Evolutionary conservation across 1,140 invertebrate species (phyloP).

Genomic region (Bemisia tabaci): DNA sequence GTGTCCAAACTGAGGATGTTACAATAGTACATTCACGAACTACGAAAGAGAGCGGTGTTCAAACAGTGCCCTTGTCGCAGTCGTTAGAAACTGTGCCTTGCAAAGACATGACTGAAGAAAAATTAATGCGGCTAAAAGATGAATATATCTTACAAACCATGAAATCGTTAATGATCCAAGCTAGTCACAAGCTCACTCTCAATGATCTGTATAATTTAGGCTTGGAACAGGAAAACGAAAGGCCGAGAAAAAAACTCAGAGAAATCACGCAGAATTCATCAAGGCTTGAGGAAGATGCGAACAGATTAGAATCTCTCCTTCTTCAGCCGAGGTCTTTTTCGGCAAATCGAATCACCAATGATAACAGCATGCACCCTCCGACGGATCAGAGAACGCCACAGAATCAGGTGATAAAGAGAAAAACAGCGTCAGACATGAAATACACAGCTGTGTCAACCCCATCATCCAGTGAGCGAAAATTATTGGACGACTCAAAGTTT

Average conservation of each 20-base stretch:
- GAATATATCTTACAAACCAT: not conserved
- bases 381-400: not conserved
- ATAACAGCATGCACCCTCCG: not conserved
- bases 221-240: not conserved
- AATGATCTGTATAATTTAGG: not conserved
- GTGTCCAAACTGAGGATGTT: not conserved
- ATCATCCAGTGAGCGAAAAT: not conserved
- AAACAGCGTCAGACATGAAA: not conserved
- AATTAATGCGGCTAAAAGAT: not conserved
- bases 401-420: not conserved
- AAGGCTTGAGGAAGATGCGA: not conserved
- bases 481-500: not conserved
- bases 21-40: not conserved
- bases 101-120: not conserved
- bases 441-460: not conserved
- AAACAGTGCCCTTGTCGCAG: not conserved
- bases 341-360: not conserved
- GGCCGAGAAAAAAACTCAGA: not conserved
- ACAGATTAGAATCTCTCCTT: not conserved
- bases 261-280: not conserved
- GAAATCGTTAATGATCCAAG: not conserved
- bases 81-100: not conserved
- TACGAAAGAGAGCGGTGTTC: not conserved
- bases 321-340: not conserved
- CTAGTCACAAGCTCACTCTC: not conserved